These are phyloP conservation scores for Orchestia grillus DNA, from an alignment of 1,140 invertebrate species.

Conservation along the genomic window DNA sequence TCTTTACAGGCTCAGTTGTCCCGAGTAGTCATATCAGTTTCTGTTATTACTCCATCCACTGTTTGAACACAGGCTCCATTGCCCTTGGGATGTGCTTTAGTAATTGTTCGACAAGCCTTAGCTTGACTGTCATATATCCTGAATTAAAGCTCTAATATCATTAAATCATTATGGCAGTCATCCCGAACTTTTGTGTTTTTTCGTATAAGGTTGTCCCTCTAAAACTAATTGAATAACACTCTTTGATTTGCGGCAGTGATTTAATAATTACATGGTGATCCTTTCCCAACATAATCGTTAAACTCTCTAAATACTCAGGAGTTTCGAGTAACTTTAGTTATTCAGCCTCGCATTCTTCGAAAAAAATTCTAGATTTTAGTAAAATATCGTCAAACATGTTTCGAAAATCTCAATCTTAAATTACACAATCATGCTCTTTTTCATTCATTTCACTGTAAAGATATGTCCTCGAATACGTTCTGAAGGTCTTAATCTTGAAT, in stretches of 20 bases:
- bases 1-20: neutral
- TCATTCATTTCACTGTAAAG: no score
- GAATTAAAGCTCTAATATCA: neutral
- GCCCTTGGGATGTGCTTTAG: neutral
- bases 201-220: neutral
- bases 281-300: neutral
- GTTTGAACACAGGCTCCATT: neutral
- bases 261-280: neutral
- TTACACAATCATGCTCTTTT: neutral
- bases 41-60: neutral
- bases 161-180: neutral
- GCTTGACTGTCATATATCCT: neutral
- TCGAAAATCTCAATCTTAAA: neutral
- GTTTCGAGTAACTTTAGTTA: neutral
- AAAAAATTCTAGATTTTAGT: neutral
- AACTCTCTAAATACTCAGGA: neutral
- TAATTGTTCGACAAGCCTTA: neutral
- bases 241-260: no score
- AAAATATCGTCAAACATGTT: neutral
- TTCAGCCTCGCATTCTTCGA: neutral
- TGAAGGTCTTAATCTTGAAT: neutral
- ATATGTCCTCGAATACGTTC: neutral
- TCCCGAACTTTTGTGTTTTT: neutral
- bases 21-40: neutral
- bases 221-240: no score